phyloP scores from a whole-genome alignment of 2,797 vertebrate species.

The Pseudopleuronectes americanus region DNA sequence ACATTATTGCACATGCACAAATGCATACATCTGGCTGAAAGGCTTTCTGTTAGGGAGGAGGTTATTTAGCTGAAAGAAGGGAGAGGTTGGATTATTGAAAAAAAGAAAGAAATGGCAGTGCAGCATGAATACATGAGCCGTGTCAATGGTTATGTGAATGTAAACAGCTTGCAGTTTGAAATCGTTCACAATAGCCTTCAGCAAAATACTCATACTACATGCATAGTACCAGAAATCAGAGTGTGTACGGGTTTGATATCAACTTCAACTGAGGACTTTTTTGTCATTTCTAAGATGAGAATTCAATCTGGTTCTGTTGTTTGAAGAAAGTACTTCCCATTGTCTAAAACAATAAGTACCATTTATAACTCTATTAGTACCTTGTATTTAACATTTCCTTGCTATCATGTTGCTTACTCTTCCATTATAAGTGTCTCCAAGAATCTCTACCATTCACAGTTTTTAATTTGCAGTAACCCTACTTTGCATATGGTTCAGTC shows the following conservation, averaged over 20 bases:
- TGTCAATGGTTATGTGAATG: not conserved
- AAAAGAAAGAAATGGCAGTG: not conserved
- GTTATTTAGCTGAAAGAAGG: not conserved
- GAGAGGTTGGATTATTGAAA: not conserved
- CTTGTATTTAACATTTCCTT: too few relatives aligned
- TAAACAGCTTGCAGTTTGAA: not conserved
- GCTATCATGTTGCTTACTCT: too few relatives aligned
- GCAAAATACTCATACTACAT: not conserved
- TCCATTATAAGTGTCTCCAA: too few relatives aligned
- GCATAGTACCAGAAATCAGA: not conserved
- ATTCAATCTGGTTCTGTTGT: not conserved
- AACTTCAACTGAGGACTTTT: not conserved
- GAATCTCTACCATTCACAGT: too few relatives aligned
- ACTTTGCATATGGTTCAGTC: too few relatives aligned
- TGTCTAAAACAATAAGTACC: not conserved
- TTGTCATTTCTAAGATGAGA: too few relatives aligned
- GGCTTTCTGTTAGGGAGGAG: constrained; percentile 1
- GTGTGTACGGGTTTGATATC: not conserved
- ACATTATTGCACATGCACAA: constrained; percentile 20
- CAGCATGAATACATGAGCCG: not conserved
- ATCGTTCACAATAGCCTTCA: not conserved
- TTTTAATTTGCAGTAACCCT: too few relatives aligned
- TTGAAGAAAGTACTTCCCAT: not conserved
- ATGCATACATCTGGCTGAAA: constrained; percentile 12
- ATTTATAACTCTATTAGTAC: not conserved